A percentile compares a stretch with the other conserved stretches of the same genome.
These are phyloP conservation scores for Hydrochoerus hydrochaeris DNA, from an alignment of 2,113 vertebrate species.

Conservation along the genomic window DNA sequence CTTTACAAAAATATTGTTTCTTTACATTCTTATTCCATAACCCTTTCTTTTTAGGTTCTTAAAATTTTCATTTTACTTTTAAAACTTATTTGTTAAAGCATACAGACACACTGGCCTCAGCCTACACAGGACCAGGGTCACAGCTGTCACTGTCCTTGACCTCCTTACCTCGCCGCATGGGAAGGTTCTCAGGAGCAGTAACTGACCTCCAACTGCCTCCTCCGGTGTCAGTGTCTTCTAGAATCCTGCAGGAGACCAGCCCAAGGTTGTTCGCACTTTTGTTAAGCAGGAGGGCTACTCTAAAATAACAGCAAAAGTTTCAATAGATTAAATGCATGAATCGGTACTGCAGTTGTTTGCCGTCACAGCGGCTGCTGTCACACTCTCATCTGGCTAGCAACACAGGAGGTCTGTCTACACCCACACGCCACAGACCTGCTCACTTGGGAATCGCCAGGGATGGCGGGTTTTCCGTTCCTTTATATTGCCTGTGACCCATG, in stretches of 20 bases:
- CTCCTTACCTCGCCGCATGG: not conserved
- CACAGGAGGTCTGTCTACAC: accelerated
- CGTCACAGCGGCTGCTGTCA: not conserved
- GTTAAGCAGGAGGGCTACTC: not conserved
- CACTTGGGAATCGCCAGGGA: no score
- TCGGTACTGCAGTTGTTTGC: not conserved
- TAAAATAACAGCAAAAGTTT: not conserved
- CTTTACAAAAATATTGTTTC: not conserved
- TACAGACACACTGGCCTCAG: no score
- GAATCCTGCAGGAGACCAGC: not conserved
- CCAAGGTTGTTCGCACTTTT: not conserved
- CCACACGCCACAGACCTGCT: no score
- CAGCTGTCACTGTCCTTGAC: not conserved
- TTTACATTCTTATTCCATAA: not conserved
- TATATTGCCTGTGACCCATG: not conserved
- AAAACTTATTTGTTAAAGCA: not conserved
- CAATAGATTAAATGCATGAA: not conserved
- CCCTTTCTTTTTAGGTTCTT: not conserved
- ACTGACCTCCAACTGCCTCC: not conserved
- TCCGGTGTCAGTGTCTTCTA: not conserved
- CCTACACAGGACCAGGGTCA: not conserved
- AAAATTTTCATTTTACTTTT: not conserved
- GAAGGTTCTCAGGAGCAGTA: no score
- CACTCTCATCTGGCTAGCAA: not conserved
- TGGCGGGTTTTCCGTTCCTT: not conserved